phyloP scores from a whole-genome alignment of 2,888 invertebrate species.

The Galerucella calmariensis region DNA sequence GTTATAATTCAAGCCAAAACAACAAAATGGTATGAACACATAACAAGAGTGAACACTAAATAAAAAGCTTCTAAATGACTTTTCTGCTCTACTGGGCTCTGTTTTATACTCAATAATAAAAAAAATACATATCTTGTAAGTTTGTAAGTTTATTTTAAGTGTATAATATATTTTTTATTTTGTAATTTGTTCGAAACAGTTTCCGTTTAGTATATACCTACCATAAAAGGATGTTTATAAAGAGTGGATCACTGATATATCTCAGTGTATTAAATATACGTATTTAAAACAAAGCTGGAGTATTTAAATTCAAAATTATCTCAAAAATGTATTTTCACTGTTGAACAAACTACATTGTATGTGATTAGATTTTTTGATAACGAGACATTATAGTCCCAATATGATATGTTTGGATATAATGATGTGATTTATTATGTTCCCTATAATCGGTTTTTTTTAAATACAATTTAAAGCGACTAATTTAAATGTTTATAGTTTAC shows the following conservation, averaged over 20 bases:
- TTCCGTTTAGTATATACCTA: background rate
- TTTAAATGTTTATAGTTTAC: background rate
- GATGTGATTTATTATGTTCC: background rate
- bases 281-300: no score
- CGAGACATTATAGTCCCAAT: slow-evolving; percentile 12
- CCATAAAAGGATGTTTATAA: no score
- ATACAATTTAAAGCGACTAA: background rate
- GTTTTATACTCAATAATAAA: background rate
- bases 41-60: background rate
- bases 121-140: background rate
- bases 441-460: background rate
- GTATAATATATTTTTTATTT: background rate
- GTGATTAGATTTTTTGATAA: slow-evolving; percentile 3
- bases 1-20: no score
- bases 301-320: background rate
- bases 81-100: slow-evolving; percentile 24
- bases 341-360: background rate
- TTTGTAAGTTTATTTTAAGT: background rate
- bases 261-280: no score
- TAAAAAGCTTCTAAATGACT: background rate
- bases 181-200: background rate
- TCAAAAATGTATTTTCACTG: background rate
- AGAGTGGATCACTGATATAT: no score
- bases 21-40: background rate
- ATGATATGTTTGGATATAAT: slow-evolving; percentile 24